Evolutionary conservation across 2,888 invertebrate species (phyloP), one percentile per base, ranked within the genome.

Genomic region (Cataglyphis livida): DNA sequence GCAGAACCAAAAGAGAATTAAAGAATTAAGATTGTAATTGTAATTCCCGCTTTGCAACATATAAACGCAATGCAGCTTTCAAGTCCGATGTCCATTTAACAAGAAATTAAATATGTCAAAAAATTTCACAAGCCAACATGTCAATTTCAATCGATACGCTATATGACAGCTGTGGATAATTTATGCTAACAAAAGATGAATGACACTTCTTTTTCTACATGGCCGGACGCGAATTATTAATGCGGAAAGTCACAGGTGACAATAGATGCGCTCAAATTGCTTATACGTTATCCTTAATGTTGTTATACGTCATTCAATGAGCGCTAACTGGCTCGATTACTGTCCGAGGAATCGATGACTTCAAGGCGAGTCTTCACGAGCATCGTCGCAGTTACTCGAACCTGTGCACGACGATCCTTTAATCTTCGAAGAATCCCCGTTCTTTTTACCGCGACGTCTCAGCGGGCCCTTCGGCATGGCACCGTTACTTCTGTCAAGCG

Each of bases 241-340:
- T 44, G 21, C 51, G 70, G 76, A 68, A 54, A 86, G 84, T 89
- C 85, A 79, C 89, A 89, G 84, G 88, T 89, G 89, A 73, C 79
- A 83, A 87, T 85, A 81, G 85, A 48, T 48, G 44, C 64, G 66
- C 35, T 71, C 62, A 18, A 28, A n/a, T 65, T 21, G 84, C 83
- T 81, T 86, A 84, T 89, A 87, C 66, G 66, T 89, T 89, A 87
- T 84, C 74, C 84, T 28, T 41, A 66, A 54, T 62, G 74, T 84
- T 70, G 83, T 83, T 71, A 73, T 54, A 74, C 82, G 79, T 85
- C 79, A 79, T 84, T 86, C 68, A 65, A 65, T 78, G 85, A 54
- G 7, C 51, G 81, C 62, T 74, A 82, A 81, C 81, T 76, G 73
- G 44, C 84, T 84, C 79, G 83, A 89, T 89, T 83, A 82, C 64